Evolutionary conservation across 2,888 invertebrate species (phyloP).

Genomic region (Apamea epomidion): DNA sequence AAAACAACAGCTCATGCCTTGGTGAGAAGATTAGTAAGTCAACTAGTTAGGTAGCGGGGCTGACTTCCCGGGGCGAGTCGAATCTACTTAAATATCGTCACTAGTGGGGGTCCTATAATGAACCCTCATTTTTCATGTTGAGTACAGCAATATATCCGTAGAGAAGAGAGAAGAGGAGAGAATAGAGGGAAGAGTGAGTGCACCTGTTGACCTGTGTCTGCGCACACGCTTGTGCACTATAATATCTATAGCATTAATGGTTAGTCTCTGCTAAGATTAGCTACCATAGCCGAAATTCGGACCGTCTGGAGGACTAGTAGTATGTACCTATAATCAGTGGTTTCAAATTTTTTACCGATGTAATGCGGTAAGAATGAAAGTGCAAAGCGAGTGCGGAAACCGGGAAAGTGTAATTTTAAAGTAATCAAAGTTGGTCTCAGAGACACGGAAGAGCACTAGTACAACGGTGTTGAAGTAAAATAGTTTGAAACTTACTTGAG

Average conservation of each 20-base stretch:
- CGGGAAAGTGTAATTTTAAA: slow-evolving; percentile 1
- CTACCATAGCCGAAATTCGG: no score
- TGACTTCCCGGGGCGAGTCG: background rate
- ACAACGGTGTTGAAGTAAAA: slow-evolving; percentile 16
- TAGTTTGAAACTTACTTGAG: slow-evolving; percentile 5
- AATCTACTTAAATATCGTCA: background rate
- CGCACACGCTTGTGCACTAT: no score
- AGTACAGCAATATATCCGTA: background rate
- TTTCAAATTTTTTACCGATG: background rate
- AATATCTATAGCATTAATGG: no score
- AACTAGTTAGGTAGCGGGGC: background rate
- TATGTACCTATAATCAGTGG: background rate
- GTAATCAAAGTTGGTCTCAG: slow-evolving; percentile 15
- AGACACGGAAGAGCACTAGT: background rate
- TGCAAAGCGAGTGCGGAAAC: background rate
- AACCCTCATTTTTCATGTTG: background rate
- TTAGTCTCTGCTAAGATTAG: no score
- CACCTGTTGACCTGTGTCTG: background rate
- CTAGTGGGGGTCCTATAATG: background rate
- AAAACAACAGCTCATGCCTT: background rate
- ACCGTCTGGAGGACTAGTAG: no score
- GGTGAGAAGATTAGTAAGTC: no score
- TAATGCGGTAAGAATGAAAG: background rate
- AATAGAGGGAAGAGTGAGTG: background rate
- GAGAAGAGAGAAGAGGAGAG: background rate